These are phyloP conservation scores for Zapornia atra DNA, from an alignment of 2,113 vertebrate species.

Conservation along the genomic window DNA sequence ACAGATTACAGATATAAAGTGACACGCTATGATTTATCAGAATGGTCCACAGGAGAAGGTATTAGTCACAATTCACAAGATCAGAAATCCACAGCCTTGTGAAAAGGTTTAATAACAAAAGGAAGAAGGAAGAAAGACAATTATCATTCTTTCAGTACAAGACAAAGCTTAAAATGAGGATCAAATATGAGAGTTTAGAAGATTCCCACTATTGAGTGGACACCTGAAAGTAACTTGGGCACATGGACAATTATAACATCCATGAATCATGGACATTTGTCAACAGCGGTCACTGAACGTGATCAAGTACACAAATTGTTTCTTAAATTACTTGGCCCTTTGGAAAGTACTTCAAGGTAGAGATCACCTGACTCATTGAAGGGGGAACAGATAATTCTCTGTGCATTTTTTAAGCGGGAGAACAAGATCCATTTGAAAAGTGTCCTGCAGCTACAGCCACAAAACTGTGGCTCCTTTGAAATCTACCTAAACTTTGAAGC, in stretches of 20 bases:
- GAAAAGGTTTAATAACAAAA: not conserved
- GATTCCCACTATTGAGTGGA: not conserved
- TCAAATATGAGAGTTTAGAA: not conserved
- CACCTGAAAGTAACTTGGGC: not conserved
- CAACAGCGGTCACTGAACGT: not conserved
- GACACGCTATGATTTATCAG: constrained; percentile 15
- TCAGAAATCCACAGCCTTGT: not conserved
- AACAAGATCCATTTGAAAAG: not conserved
- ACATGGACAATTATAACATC: not conserved
- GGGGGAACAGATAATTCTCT: not conserved
- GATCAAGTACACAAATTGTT: not conserved
- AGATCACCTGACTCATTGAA: not conserved
- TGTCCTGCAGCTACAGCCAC: not conserved
- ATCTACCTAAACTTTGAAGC: not conserved
- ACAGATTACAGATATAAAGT: constrained; percentile 14
- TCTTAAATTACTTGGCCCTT: not conserved
- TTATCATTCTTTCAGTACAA: not conserved
- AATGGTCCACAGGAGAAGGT: not conserved
- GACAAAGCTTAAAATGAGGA: not conserved
- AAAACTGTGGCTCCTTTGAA: not conserved
- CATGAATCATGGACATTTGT: not conserved
- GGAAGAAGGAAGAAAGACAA: not conserved
- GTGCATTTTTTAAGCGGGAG: not conserved
- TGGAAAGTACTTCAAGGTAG: not conserved
- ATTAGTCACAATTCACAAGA: constrained; percentile 19